Conservation (phyloP, 1,140 invertebrate genomes). For the Acromyrmex charruanus region DNA sequence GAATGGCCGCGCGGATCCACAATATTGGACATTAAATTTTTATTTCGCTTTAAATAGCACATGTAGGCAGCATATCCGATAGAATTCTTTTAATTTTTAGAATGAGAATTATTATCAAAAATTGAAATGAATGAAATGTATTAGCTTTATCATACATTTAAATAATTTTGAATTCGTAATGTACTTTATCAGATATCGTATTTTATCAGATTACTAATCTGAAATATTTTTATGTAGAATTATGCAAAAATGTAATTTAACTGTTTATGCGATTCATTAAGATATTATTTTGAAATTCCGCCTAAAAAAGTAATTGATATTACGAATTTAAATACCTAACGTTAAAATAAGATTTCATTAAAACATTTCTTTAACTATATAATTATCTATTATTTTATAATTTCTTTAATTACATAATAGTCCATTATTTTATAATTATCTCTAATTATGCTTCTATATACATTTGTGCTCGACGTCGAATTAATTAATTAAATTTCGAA, state of each 20-base stretch:
- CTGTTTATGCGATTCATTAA: background rate
- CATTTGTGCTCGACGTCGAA: background rate
- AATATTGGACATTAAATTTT: conserved; percentile 17
- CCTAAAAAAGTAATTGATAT: background rate
- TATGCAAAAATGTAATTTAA: background rate
- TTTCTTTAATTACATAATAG: background rate
- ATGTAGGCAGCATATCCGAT: background rate
- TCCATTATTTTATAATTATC: background rate
- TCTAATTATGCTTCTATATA: background rate
- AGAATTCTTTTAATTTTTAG: background rate
- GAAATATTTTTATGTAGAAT: background rate
- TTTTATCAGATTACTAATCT: background rate
- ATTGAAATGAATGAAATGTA: background rate
- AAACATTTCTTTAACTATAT: background rate
- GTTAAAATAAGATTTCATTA: background rate
- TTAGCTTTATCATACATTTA: background rate
- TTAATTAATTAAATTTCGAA: background rate
- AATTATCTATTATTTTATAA: background rate
- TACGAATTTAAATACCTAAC: background rate
- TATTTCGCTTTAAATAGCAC: conserved; percentile 3
- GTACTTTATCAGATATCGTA: no score
- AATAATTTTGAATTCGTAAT: background rate
- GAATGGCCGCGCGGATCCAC: conserved; percentile 33
- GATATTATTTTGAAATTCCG: conserved; percentile 4
- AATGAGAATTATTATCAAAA: background rate